These are phyloP conservation scores for Trichechus manatus DNA, from an alignment of 2,113 vertebrate species.

Conservation along the genomic window DNA sequence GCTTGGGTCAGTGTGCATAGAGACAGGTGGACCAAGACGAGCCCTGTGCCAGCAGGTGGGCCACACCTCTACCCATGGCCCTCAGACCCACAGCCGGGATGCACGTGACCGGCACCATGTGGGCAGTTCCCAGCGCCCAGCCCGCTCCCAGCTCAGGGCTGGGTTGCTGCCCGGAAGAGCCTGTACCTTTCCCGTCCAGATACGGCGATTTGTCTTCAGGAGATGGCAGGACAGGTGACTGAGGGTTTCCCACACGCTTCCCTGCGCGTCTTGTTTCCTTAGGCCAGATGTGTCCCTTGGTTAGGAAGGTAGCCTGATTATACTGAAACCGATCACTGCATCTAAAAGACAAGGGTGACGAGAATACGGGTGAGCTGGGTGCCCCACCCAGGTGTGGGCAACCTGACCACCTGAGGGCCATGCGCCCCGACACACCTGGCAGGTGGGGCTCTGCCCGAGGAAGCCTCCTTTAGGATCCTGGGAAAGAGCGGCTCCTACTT, in stretches of 20 bases:
- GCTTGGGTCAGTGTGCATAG: rapidly evolving
- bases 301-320: not conserved
- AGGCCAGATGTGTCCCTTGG: no score
- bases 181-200: rapidly evolving
- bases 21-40: not conserved
- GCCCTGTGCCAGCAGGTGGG: rapidly evolving
- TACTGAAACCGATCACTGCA: no score
- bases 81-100: rapidly evolving
- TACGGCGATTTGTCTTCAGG: rapidly evolving
- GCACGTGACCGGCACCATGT: rapidly evolving
- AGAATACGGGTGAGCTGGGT: rapidly evolving
- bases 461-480: not conserved
- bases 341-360: not conserved
- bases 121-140: rapidly evolving
- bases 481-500: rapidly evolving
- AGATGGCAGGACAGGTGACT: rapidly evolving
- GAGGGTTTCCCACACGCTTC: not conserved
- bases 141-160: not conserved
- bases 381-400: not conserved
- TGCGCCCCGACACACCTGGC: not conserved
- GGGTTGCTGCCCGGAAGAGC: not conserved
- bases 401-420: rapidly evolving
- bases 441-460: rapidly evolving
- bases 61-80: not conserved
- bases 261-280: not conserved